Evolutionary conservation across 2,113 vertebrate genomes (phyloP).

Genomic region (Eleginops maclovinus): DNA sequence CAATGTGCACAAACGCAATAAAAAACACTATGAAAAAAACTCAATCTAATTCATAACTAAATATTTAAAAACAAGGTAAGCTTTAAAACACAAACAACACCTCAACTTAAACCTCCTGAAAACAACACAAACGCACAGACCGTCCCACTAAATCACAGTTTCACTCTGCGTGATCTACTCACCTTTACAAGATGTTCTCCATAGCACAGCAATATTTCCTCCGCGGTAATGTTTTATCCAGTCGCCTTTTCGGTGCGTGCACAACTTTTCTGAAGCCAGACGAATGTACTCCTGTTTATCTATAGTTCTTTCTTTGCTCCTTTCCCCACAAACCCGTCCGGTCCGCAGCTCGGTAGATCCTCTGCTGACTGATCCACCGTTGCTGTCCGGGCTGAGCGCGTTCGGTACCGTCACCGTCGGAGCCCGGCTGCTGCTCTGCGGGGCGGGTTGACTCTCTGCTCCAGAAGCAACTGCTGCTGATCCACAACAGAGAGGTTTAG

Average conservation of each 20-base stretch:
- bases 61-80: background rate
- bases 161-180: slow-evolving; percentile 37
- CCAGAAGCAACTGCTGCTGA: slow-evolving; percentile 32
- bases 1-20: background rate
- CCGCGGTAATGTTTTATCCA: slow-evolving; percentile 11
- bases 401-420: slow-evolving; percentile 42
- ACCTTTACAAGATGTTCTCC: slow-evolving; percentile 57
- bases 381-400: slow-evolving; percentile 41
- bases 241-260: background rate
- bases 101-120: background rate
- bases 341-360: background rate
- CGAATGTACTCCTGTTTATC: background rate
- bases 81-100: background rate
- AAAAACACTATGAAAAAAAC: background rate
- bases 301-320: background rate
- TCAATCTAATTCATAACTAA: background rate
- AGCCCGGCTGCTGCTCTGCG: slow-evolving; percentile 37
- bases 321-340: background rate
- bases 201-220: slow-evolving; percentile 15
- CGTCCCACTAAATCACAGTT: slow-evolving; percentile 19
- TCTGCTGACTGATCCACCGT: slow-evolving; percentile 20
- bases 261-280: slow-evolving; percentile 53
- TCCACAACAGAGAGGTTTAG: slow-evolving; percentile 40
- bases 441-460: slow-evolving; percentile 45
- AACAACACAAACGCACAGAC: background rate